Evolutionary conservation across 2,113 vertebrate genomes (phyloP), one percentile per base, ranked within the genome.

Genomic region (Anguilla rostrata): DNA sequence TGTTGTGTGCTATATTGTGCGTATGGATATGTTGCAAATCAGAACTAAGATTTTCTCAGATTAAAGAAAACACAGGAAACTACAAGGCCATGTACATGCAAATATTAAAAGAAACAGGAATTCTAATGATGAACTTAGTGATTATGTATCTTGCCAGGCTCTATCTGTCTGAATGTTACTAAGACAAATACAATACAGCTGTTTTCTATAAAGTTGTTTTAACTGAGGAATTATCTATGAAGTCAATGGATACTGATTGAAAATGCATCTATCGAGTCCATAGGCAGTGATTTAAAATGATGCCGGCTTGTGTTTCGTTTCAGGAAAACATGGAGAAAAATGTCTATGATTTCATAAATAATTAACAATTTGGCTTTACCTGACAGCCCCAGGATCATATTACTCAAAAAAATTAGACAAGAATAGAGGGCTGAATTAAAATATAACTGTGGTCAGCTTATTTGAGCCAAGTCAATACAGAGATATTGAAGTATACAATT

Each of bases 121-220:
- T 60, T 3, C 18, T 20, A 60, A 20, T 60, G 15, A 3, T 60
- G 6, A 16, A 71, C 4, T n/a, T n/a, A 71, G 2, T 79, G 0
- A 34, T 34, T 34, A 34, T 34, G 34, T 9, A 41, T 66, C 29
- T 39, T 60, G 60, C 39, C 34, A 84, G 34, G 39, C 57, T 53
- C 18, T 39, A 22, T 79, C 34, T 40, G 29, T 40, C 43, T 15
- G 2, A 79, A 39, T 39, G 26, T 40, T 79, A 39, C 18, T 26
- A 43, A 26, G 57, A 29, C 15, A 88, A 89, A 56, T 87, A 89
- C 88, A 84, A 90, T 88, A 49, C 89, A 83, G 81, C 75, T 89
- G 3, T 92, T 46, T 6, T 46, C 43, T 46, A 8, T 46, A 0
- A 46, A 46, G 43, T 46, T 34, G 0, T 34, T 34, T 34, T 34